A percentile compares a stretch with the other conserved stretches of the same genome.
Conservation (phyloP, 2,113 vertebrate genomes). For the Bucco capensis region DNA sequence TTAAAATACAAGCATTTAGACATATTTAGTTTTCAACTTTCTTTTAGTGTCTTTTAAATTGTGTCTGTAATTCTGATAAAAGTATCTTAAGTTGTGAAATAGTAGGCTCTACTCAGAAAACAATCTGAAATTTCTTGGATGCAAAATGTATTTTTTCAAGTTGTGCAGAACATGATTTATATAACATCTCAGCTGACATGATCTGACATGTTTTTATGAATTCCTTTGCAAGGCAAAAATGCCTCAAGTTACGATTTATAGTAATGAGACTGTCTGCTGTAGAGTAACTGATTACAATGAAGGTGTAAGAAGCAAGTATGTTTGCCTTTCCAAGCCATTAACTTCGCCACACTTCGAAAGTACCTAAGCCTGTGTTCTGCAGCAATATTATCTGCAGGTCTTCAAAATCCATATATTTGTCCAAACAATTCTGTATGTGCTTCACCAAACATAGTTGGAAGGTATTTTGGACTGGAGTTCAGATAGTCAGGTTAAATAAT, state of each 20-base stretch:
- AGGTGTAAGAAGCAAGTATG: background rate
- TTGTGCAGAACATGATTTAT: slow-evolving; percentile 50
- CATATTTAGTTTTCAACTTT: slow-evolving; percentile 22
- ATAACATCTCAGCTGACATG: slow-evolving; percentile 55
- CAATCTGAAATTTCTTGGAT: slow-evolving; percentile 40
- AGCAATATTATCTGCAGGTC: background rate
- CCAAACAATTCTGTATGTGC: background rate
- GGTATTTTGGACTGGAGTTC: background rate
- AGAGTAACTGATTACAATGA: slow-evolving; percentile 46
- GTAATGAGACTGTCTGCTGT: slow-evolving; percentile 54
- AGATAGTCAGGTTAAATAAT: background rate
- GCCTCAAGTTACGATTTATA: slow-evolving; percentile 62
- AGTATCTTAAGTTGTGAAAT: slow-evolving; percentile 30
- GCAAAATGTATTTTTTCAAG: slow-evolving; percentile 51
- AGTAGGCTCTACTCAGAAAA: slow-evolving; percentile 21
- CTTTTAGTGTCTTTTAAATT: background rate
- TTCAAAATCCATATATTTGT: background rate
- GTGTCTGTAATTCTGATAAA: slow-evolving; percentile 12
- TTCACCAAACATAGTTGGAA: background rate
- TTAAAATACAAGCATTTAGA: slow-evolving; percentile 24
- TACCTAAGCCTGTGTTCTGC: background rate
- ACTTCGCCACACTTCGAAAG: background rate
- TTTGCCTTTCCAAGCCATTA: slow-evolving; percentile 41
- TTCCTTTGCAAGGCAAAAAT: slow-evolving; percentile 61
- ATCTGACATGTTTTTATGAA: slow-evolving; percentile 63